These are phyloP conservation scores for Ramphastos sulfuratus DNA, from an alignment of 2,113 vertebrate species.

Conservation along the genomic window DNA sequence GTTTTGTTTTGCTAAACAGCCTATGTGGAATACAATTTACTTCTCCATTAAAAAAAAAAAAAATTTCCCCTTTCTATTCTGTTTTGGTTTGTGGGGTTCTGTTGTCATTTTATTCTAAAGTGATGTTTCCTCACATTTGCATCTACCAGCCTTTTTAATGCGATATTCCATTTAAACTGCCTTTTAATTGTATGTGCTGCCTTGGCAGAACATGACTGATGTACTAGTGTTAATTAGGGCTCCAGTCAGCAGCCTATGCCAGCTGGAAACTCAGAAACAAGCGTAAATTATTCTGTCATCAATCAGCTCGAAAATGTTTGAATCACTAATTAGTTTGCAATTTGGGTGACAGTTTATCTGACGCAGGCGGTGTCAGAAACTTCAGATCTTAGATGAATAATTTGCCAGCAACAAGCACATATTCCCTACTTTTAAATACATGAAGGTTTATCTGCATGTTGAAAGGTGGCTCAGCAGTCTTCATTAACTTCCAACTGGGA, in stretches of 20 bases:
- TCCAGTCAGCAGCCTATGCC: constrained; percentile 90
- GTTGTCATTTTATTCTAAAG: constrained; percentile 87
- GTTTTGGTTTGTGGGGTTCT: constrained; percentile 85
- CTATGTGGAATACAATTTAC: constrained; percentile 64
- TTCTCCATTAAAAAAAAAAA: constrained; percentile 53
- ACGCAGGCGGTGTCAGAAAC: constrained; percentile 85
- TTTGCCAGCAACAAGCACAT: constrained; percentile 86
- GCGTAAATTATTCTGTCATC: constrained; percentile 99
- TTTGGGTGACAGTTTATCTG: constrained; percentile 98
- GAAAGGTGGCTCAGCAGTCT: constrained; percentile 87
- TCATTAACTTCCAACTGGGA: constrained; percentile 90
- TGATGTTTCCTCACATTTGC: constrained; percentile 86
- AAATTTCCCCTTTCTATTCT: constrained; percentile 62
- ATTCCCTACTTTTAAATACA: constrained; percentile 88
- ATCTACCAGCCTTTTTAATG: constrained; percentile 89
- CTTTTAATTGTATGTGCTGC: constrained; percentile 94
- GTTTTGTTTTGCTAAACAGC: constrained; percentile 59
- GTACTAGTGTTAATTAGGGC: constrained; percentile 95
- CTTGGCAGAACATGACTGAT: constrained; percentile 97
- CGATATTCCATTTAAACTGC: constrained; percentile 95
- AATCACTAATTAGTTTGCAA: constrained; percentile 99
- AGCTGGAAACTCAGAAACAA: constrained; percentile 98
- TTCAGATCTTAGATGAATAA: constrained; percentile 88
- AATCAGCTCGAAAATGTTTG: constrained; percentile 96
- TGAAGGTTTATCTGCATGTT: constrained; percentile 87